Percentiles rank a stretch among this genome's conserved stretches.
phyloP scores from a whole-genome alignment of 2,797 vertebrate species.

The Poeciliopsis turneri region DNA sequence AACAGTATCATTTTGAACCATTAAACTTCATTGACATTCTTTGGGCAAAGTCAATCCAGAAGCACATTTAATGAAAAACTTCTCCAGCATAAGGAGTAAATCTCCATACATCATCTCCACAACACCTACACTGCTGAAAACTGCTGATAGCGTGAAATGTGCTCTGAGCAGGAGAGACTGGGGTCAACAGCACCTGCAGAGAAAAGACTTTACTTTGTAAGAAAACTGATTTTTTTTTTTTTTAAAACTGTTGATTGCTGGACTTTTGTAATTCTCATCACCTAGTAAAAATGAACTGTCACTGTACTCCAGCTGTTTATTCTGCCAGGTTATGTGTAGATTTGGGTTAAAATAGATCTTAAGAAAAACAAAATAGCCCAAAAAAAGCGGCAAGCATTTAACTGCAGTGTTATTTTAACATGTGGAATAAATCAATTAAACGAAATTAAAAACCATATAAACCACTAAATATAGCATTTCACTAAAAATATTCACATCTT shows the following conservation, averaged over 20 bases:
- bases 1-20: conserved; percentile 8
- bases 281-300: background rate
- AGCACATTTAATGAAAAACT: conserved; percentile 36
- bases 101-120: conserved; percentile 38
- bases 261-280: conserved; percentile 2
- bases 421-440: background rate
- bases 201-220: conserved; percentile 45
- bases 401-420: background rate
- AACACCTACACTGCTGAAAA: conserved; percentile 38
- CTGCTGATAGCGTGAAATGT: conserved; percentile 60
- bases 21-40: conserved; percentile 6
- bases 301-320: background rate
- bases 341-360: background rate
- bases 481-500: background rate
- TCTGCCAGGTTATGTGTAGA: background rate
- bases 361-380: background rate
- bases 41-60: conserved; percentile 26
- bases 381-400: background rate
- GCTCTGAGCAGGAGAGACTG: conserved; percentile 36
- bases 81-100: conserved; percentile 52
- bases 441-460: background rate
- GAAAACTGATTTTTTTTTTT: background rate
- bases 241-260: conserved; percentile 6
- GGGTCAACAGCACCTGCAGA: conserved; percentile 62
- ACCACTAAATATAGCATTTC: background rate